Conservation (phyloP, 2,888 invertebrate species). For the Lepetodrilus schrolli region DNA sequence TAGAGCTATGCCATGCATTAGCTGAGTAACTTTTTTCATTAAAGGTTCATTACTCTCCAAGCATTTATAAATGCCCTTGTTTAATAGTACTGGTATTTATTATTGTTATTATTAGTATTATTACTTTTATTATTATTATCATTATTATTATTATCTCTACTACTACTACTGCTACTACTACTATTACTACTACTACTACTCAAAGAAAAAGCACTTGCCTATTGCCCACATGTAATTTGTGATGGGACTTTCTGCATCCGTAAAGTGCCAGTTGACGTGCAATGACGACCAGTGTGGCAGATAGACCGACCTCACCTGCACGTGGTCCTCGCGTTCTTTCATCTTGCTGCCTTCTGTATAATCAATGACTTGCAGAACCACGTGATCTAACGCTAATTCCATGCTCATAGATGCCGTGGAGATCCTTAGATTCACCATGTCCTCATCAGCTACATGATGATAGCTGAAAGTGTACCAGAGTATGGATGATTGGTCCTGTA, state of each 20-base stretch:
- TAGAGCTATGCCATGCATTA: too few species aligned
- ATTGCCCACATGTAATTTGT: constrained; percentile 38
- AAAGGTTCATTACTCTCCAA: too few species aligned
- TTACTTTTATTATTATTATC: too few species aligned
- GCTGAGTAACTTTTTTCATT: too few species aligned
- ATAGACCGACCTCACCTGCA: constrained; percentile 4
- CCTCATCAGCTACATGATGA: not conserved
- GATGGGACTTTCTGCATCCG: constrained; percentile 31
- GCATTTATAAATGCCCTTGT: too few species aligned
- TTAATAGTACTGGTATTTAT: too few species aligned
- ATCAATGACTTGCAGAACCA: constrained; percentile 15
- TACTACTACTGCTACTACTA: not conserved
- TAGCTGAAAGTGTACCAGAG: constrained; percentile 33
- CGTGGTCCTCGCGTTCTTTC: constrained; percentile 1
- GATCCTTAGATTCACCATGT: not conserved
- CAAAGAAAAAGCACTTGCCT: constrained; percentile 6
- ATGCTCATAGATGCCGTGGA: not conserved
- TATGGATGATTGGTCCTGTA: constrained; percentile 28
- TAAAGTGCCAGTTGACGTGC: constrained; percentile 37
- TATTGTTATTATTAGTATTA: too few species aligned
- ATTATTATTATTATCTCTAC: too few species aligned
- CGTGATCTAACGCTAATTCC: constrained; percentile 30
- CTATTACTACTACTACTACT: not conserved
- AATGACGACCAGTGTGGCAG: constrained; percentile 37
- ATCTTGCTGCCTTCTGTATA: not conserved